Conservation (phyloP, 2,888 invertebrate genomes). For the Lasius fuliginosus region DNA sequence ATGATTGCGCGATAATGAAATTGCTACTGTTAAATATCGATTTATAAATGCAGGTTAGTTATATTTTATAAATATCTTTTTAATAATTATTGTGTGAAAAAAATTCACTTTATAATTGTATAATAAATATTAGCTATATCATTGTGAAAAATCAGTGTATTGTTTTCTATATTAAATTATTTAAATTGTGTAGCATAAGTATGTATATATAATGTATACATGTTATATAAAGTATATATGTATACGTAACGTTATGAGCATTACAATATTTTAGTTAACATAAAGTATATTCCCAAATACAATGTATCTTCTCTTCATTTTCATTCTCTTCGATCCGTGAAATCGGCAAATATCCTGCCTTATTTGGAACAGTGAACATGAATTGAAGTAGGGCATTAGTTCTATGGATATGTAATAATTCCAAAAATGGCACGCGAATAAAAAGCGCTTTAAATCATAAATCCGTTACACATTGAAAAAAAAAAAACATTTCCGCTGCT, state of each 20-base stretch:
- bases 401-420: constrained; percentile 30
- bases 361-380: constrained; percentile 14
- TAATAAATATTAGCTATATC: neutral
- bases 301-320: neutral
- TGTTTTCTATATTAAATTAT: neutral
- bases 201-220: neutral
- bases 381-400: constrained; percentile 38
- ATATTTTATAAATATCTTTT: neutral
- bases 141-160: neutral
- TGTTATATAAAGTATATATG: neutral
- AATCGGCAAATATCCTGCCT: constrained; percentile 21
- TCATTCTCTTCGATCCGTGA: neutral
- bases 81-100: neutral
- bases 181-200: neutral
- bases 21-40: neutral
- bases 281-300: neutral
- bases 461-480: constrained; percentile 36
- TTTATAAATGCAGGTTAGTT: neutral
- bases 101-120: neutral
- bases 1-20: neutral
- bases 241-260: neutral
- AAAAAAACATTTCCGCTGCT: neutral
- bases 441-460: constrained; percentile 33
- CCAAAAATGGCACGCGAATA: constrained; percentile 19
- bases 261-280: neutral